Evolutionary conservation across 2,888 invertebrate species (phyloP), one percentile per base, ranked within the genome.

Genomic region (Rhaphigaster nebulosa): DNA sequence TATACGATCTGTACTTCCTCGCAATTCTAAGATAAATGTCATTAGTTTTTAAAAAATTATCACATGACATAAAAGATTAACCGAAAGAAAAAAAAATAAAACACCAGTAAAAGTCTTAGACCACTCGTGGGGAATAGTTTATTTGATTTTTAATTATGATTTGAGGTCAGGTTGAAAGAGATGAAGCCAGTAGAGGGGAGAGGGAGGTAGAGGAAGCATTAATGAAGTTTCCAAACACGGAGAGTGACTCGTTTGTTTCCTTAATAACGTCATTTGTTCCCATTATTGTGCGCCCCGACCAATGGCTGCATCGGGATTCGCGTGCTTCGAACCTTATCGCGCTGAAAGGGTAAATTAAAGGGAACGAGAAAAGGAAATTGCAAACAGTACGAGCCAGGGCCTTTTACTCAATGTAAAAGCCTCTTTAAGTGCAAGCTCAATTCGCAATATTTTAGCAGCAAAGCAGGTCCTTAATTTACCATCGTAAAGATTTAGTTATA

Each of bases 111-210:
- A 38, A 70, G 34, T 70, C 70, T 70, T 70, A 34, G 13, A 34
- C 70, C 34, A 70, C 70, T 29, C 34, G 0, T 29, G 18, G 12
- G 38, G 20, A 38, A 76, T 34, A 38, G 38, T 76, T 76, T 38
- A 38, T 76, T 76, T 76, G 70, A 76, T 76, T 76, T 60, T 76
- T 76, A 76, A 76, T 76, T 76, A 76, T 76, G 70, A 76, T 76
- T 76, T 38, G 70, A 76, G 38, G 23, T 38, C 20, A 6, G 70
- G 34, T 76, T 38, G 70, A 76, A 38, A 38, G 70, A 76, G 70
- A 76, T 76, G 70, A 38, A 76, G 38, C 70, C 20, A 38, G 23
- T 1, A 34, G 70, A 1, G 70, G 8, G 38, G 38, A 15, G 12
- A 23, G n/a, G 29, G 34, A 5, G 18, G 18, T 0, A 18, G 34